Conservation (phyloP, 2,113 vertebrate species). For the Capreolus pygargus region DNA sequence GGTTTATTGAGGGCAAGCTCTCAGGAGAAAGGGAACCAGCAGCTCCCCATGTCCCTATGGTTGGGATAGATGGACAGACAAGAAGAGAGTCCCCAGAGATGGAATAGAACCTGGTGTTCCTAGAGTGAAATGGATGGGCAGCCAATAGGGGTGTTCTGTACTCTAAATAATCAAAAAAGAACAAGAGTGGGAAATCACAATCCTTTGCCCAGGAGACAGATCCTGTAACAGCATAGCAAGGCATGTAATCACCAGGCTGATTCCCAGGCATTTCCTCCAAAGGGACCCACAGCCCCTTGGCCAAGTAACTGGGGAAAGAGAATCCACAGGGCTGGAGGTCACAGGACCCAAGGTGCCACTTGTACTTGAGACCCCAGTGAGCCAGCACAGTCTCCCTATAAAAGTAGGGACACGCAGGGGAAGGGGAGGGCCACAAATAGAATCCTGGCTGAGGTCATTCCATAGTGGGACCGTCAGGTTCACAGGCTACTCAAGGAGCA, state of each 20-base stretch:
- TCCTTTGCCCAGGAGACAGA: not conserved
- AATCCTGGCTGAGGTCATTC: not conserved
- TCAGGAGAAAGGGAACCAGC: not conserved
- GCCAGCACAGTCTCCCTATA: not conserved
- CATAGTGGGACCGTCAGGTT: not conserved
- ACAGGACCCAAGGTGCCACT: not conserved
- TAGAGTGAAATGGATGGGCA: not conserved
- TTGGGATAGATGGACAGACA: not conserved
- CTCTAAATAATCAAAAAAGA: not conserved
- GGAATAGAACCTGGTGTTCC: not conserved
- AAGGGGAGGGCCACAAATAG: not conserved
- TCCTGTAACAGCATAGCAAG: not conserved
- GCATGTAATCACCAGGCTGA: accelerated
- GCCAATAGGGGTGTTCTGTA: not conserved
- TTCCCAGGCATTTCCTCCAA: not conserved
- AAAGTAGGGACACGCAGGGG: accelerated
- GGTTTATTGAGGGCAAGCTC: not conserved
- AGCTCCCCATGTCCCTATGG: not conserved
- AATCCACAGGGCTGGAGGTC: not conserved
- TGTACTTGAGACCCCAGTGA: not conserved
- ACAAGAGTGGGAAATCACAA: not conserved
- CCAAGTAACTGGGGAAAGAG: not conserved
- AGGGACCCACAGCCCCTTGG: not conserved
- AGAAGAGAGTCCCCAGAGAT: not conserved
- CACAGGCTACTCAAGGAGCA: not conserved